A percentile compares a stretch with the other conserved stretches of the same genome.
phyloP scores from a whole-genome alignment of 1,140 invertebrate species.

The Choristoneura fumiferana region DNA sequence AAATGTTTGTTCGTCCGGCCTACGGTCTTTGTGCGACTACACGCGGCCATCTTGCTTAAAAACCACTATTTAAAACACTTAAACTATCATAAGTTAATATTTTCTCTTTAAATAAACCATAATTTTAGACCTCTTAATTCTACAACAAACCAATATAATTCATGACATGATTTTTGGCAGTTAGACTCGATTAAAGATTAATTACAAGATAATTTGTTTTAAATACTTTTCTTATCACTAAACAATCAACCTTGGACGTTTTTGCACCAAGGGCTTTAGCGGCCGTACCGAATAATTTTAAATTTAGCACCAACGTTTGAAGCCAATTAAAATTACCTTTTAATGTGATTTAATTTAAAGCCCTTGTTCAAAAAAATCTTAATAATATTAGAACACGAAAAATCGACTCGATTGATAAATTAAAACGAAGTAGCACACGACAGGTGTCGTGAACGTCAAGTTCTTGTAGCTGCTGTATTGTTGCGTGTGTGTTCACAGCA shows the following conservation, averaged over 20 bases:
- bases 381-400: slow-evolving; percentile 11
- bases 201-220: neutral
- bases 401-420: neutral
- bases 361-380: slow-evolving; percentile 8
- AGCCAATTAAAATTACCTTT: slow-evolving; percentile 14
- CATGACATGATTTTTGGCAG: slow-evolving; percentile 53
- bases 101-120: slow-evolving; percentile 19
- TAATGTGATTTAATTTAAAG: neutral
- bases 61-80: neutral
- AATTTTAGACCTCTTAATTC: slow-evolving; percentile 16
- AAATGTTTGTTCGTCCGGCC: neutral
- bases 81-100: slow-evolving; percentile 8
- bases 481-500: neutral
- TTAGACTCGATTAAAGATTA: slow-evolving; percentile 29
- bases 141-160: slow-evolving; percentile 38
- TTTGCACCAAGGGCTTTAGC: slow-evolving; percentile 1
- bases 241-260: slow-evolving; percentile 1
- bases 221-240: slow-evolving; percentile 4
- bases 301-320: slow-evolving; percentile 27
- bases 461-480: too few species aligned
- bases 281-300: slow-evolving; percentile 15
- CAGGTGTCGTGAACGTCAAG: neutral
- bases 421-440: neutral
- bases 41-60: too few species aligned
- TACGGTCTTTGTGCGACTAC: too few species aligned